Evolutionary conservation across 2,888 invertebrate species (phyloP).

Genomic region (Amitus sp.): DNA sequence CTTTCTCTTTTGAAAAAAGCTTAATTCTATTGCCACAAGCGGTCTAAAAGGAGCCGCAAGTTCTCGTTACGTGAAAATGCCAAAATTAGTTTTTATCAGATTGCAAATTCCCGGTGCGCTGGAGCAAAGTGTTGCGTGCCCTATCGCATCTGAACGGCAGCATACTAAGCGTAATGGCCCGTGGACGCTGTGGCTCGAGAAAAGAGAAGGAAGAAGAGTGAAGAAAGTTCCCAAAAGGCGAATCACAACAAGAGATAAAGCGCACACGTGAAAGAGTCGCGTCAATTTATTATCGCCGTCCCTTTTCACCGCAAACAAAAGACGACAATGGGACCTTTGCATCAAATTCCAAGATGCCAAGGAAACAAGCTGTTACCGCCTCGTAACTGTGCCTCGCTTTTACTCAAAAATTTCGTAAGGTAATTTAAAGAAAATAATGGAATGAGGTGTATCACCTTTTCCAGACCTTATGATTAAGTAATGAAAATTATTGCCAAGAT

Average conservation of each 20-base stretch:
- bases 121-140: background rate
- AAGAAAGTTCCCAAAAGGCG: conserved; percentile 3
- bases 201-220: background rate
- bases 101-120: background rate
- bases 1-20: too few relatives aligned
- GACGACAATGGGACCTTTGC: conserved; percentile 5
- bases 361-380: background rate
- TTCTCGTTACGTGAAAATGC: background rate
- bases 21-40: too few relatives aligned
- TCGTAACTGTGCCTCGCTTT: background rate
- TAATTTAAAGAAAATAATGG: background rate
- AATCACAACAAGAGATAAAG: background rate
- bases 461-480: background rate
- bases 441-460: background rate
- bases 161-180: conserved; percentile 8
- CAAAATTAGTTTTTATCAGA: conserved; percentile 1
- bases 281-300: conserved; percentile 8
- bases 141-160: conserved; percentile 2
- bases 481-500: background rate
- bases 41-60: background rate
- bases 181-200: background rate
- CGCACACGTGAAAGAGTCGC: conserved; percentile 3
- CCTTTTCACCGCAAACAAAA: background rate
- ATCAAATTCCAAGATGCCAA: conserved; percentile 6
- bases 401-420: background rate